Evolutionary conservation across 64 coral and sea anemone species (phyloP).

Genomic region (Stichodactyla mertensii): DNA sequence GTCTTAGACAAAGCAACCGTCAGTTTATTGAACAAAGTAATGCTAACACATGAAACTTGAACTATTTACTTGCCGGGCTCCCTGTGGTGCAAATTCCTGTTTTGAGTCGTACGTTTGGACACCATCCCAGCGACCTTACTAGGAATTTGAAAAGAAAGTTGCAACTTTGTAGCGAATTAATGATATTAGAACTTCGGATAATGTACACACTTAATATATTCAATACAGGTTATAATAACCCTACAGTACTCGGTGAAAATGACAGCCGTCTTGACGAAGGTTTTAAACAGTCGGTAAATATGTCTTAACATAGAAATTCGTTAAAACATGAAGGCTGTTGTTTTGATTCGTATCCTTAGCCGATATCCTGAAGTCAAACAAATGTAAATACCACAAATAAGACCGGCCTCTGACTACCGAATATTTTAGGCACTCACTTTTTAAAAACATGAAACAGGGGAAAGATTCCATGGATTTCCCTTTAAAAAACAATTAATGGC

Average conservation of each 20-base stretch:
- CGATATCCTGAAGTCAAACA: not conserved
- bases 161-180: not conserved
- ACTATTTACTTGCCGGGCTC: not conserved
- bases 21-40: no score
- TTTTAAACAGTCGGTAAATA: no score
- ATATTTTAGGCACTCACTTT: not conserved
- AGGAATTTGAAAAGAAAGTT: not conserved
- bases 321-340: not conserved
- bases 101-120: not conserved
- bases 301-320: no score
- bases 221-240: not conserved
- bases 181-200: no score
- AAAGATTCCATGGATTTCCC: no score
- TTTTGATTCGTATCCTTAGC: not conserved
- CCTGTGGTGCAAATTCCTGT: not conserved
- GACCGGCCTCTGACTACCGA: not conserved
- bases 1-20: no score
- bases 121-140: not conserved
- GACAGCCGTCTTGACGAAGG: no score
- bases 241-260: no score
- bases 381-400: not conserved
- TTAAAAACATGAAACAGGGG: no score
- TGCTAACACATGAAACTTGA: not conserved
- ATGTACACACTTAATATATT: not conserved
- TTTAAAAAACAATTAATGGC: no score